A percentile compares a stretch with the other conserved stretches of the same genome.
phyloP scores from a whole-genome alignment of 2,113 vertebrate genomes.

The Sceloporus undulatus region DNA sequence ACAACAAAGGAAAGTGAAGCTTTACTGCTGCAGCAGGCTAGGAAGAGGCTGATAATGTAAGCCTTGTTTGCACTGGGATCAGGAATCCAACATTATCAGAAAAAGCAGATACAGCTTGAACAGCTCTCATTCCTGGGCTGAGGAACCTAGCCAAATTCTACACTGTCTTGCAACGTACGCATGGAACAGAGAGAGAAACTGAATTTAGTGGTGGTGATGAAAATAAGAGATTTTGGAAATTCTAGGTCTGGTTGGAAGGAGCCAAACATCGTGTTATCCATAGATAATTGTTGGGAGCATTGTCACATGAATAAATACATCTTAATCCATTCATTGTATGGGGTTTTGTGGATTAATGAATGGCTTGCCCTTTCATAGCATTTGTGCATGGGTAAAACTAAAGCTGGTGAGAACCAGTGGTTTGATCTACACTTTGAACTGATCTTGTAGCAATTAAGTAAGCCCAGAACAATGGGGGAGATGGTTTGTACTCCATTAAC shows the following conservation, averaged over 20 bases:
- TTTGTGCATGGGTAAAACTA: background rate
- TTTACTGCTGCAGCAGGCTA: slow-evolving; percentile 65
- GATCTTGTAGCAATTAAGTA: too few species aligned
- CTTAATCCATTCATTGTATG: background rate
- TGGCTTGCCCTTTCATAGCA: too few species aligned
- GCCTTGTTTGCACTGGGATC: slow-evolving; percentile 77
- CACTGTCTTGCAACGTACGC: slow-evolving; percentile 59
- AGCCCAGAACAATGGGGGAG: too few species aligned
- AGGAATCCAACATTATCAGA: slow-evolving; percentile 71
- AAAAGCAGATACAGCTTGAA: slow-evolving; percentile 76
- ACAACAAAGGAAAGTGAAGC: slow-evolving; percentile 61
- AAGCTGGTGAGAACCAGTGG: background rate
- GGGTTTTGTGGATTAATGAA: background rate
- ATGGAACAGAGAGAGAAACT: too few species aligned
- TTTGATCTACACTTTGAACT: background rate
- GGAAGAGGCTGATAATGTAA: slow-evolving; percentile 69
- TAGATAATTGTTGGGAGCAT: slow-evolving; percentile 11
- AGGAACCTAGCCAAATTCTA: slow-evolving; percentile 61
- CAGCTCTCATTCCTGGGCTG: slow-evolving; percentile 56
- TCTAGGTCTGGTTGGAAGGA: slow-evolving; percentile 56
- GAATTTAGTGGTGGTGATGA: too few species aligned
- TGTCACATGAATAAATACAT: background rate
- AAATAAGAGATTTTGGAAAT: slow-evolving; percentile 54
- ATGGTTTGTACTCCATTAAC: too few species aligned
- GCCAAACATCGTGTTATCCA: slow-evolving; percentile 13